Evolutionary conservation across 2,113 vertebrate species (phyloP).

Genomic region (Tapirus terrestris): DNA sequence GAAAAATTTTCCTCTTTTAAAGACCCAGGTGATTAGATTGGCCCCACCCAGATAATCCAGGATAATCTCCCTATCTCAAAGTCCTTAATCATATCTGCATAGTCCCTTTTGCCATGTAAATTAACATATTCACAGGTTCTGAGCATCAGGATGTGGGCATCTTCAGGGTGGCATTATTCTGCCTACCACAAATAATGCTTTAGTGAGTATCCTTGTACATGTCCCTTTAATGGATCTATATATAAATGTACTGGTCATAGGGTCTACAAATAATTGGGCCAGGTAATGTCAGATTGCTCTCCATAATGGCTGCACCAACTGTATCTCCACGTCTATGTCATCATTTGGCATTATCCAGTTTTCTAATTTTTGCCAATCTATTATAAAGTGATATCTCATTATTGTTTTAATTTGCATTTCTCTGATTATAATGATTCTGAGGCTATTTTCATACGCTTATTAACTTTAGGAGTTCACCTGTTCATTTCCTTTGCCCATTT

Average conservation of each 20-base stretch:
- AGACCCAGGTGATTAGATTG: neutral
- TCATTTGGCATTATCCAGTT: neutral
- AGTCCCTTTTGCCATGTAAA: neutral
- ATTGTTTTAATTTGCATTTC: slow-evolving; percentile 1
- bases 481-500: neutral
- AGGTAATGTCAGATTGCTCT: neutral
- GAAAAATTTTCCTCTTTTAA: neutral
- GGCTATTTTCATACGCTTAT: neutral
- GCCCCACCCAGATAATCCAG: neutral
- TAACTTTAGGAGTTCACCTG: neutral
- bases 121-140: neutral
- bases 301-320: neutral
- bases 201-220: neutral
- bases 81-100: neutral
- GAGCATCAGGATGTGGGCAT: neutral
- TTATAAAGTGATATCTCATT: neutral
- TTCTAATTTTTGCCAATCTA: neutral
- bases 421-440: neutral
- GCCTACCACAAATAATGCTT: neutral
- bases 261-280: neutral
- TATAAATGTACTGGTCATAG: neutral
- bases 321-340: neutral
- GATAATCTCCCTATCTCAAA: neutral
- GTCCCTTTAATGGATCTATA: neutral
- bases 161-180: neutral